Base-by-base conservation (phyloP, 2,797 vertebrate species). In the Potorous gilbertii region DNA sequence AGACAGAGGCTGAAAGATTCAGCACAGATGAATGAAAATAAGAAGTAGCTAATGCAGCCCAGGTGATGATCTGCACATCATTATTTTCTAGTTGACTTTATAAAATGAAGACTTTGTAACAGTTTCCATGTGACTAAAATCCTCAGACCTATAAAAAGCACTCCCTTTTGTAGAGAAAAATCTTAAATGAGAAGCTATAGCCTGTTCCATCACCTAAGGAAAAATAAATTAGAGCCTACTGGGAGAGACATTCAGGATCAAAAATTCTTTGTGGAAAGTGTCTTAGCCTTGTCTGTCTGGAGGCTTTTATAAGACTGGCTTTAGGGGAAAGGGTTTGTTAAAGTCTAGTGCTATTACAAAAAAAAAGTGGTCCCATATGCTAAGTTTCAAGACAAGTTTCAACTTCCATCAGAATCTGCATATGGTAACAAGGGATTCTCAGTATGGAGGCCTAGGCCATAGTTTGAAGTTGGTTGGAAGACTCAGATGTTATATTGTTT, bases 71-170 rank as follows among this genome's bases (percentile, higher is more conserved):
- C n/a, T 81, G 74, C 21, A 46, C 8, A n/a, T 50, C 92, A 93
- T 24, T 59, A 12, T 95, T 93, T 95, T 96, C 87, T 93, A 92
- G 90, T n/a, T 89, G 74, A 56, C 34, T 50, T 93, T 93, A 94
- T 55, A 90, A 95, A 95, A 90, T 50, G 31, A 50, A 18, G 16
- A 34, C 29, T 90, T 56, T 91, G 89, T 54, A 94, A 81, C 14
- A 91, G 40, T 91, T 90, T 94, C 54, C 90, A 92, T 18, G 62
- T 90, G 57, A 40, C 55, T 95, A 29, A 14, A 95, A 94, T 94
- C 92, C 5, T 27, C 59, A 90, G 54, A 40, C 16, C 5, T 94
- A 90, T 81, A 94, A 94, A 96, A 97, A 59, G 92, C 27, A 66
- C 57, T 62, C 92, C 31, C 92, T 24, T 21, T 16, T 55, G 0